Conservation (phyloP, 1,140 invertebrate species). For the Rhyzopertha dominica region DNA sequence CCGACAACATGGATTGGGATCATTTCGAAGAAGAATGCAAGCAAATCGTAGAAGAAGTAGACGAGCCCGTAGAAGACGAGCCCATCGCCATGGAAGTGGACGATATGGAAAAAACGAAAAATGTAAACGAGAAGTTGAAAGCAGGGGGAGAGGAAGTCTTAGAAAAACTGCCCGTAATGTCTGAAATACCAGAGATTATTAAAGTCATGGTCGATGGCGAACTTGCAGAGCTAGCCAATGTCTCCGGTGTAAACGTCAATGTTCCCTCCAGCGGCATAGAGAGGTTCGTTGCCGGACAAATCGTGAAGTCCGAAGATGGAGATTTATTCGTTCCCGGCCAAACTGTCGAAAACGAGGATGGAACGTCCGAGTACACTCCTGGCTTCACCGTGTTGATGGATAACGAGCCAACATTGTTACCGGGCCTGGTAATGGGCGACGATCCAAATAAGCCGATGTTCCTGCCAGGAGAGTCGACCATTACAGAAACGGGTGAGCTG, state of each 20-base stretch:
- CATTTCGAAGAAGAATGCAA: constrained; percentile 47
- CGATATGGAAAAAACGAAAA: constrained; percentile 52
- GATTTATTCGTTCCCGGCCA: constrained; percentile 67
- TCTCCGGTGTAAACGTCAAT: constrained; percentile 60
- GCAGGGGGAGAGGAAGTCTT: constrained; percentile 49
- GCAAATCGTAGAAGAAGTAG: constrained; percentile 36
- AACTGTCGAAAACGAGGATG: constrained; percentile 59
- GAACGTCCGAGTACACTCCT: constrained; percentile 60
- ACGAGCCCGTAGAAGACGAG: constrained; percentile 38
- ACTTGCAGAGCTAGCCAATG: constrained; percentile 53
- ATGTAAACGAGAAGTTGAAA: constrained; percentile 53
- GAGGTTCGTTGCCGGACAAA: constrained; percentile 54
- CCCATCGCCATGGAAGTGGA: constrained; percentile 47
- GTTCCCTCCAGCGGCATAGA: constrained; percentile 53
- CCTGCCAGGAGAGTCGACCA: constrained; percentile 55
- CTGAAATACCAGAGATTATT: constrained; percentile 58
- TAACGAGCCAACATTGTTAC: constrained; percentile 60
- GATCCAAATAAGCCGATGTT: constrained; percentile 48
- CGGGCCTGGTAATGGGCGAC: constrained; percentile 46
- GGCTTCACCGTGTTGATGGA: constrained; percentile 66
- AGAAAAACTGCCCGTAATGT: constrained; percentile 54
- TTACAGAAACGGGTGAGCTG: constrained; percentile 49
- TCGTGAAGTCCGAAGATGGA: constrained; percentile 61
- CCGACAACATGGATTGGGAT: constrained; percentile 42
- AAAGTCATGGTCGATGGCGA: constrained; percentile 58